A percentile compares a stretch with the other conserved stretches of the same genome.
phyloP scores from a whole-genome alignment of 2,888 invertebrate species.

The Cacoxenus indagator region DNA sequence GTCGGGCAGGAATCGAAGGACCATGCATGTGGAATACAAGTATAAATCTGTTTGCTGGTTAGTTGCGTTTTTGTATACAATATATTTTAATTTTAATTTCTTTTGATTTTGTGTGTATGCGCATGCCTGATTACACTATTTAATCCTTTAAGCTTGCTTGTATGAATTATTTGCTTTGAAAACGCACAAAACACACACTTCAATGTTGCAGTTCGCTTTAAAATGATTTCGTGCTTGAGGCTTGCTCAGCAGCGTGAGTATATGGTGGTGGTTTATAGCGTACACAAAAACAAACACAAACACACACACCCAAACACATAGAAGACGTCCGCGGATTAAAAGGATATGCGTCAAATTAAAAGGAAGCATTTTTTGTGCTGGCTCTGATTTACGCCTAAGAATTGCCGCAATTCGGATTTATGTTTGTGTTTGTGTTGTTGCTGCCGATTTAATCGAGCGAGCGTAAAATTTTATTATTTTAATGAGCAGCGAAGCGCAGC shows the following conservation, averaged over 20 bases:
- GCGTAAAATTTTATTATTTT: slow-evolving; percentile 36
- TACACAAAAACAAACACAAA: background rate
- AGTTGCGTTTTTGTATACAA: too few species aligned
- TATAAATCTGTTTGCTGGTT: background rate
- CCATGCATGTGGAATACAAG: too few species aligned
- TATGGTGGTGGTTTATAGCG: background rate
- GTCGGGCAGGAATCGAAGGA: too few species aligned
- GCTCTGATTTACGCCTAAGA: background rate
- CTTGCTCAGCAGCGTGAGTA: background rate
- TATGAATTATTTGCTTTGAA: slow-evolving; percentile 22
- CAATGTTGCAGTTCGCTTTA: background rate
- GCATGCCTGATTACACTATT: slow-evolving; percentile 12
- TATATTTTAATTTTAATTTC: background rate
- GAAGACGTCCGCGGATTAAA: slow-evolving; percentile 39
- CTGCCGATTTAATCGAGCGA: slow-evolving; percentile 33
- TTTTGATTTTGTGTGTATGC: background rate
- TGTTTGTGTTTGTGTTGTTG: background rate
- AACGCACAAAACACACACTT: background rate
- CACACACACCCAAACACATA: background rate
- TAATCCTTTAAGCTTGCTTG: slow-evolving; percentile 23
- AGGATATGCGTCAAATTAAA: slow-evolving; percentile 43
- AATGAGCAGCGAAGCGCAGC: slow-evolving; percentile 25
- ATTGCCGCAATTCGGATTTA: slow-evolving; percentile 34
- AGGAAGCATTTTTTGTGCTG: background rate
- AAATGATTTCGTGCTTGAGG: background rate